phyloP scores from a whole-genome alignment of 2,797 vertebrate species.

The Avahi laniger region DNA sequence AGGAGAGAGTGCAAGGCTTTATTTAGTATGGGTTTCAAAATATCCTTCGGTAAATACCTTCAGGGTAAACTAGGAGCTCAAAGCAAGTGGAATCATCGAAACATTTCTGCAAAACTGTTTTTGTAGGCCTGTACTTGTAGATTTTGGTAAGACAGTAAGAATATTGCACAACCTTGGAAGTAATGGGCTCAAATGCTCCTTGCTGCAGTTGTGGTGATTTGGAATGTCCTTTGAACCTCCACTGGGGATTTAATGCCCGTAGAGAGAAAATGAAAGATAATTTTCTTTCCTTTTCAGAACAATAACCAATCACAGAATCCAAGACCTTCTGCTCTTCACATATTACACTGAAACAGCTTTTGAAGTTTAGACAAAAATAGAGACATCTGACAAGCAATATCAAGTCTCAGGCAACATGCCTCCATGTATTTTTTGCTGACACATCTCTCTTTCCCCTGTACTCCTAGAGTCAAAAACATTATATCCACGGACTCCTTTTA shows the following conservation, averaged over 20 bases:
- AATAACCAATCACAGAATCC: constrained; percentile 79
- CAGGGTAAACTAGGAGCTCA: constrained; percentile 44
- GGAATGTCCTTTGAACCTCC: constrained; percentile 55
- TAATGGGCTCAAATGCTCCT: constrained; percentile 52
- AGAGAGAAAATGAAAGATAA: constrained; percentile 77
- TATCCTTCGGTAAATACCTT: constrained; percentile 56
- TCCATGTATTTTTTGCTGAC: not conserved
- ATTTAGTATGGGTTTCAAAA: not conserved
- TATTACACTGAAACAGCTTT: constrained; percentile 74
- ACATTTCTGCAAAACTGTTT: constrained; percentile 57
- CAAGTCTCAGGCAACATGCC: not conserved
- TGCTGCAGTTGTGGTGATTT: constrained; percentile 60
- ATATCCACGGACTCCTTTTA: not conserved
- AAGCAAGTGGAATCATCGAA: constrained; percentile 42
- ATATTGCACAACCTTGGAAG: constrained; percentile 47
- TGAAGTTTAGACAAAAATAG: constrained; percentile 66
- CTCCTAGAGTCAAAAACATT: not conserved
- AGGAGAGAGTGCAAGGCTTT: constrained; percentile 1
- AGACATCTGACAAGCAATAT: constrained; percentile 39
- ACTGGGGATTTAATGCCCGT: constrained; percentile 59
- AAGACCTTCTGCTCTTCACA: constrained; percentile 74
- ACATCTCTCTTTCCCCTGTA: not conserved
- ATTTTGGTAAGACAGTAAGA: constrained; percentile 49
- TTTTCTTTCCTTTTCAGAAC: constrained; percentile 79
- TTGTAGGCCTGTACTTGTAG: constrained; percentile 53